phyloP scores from a whole-genome alignment of 2,797 vertebrate species.

The Rhynchonycteris naso region DNA sequence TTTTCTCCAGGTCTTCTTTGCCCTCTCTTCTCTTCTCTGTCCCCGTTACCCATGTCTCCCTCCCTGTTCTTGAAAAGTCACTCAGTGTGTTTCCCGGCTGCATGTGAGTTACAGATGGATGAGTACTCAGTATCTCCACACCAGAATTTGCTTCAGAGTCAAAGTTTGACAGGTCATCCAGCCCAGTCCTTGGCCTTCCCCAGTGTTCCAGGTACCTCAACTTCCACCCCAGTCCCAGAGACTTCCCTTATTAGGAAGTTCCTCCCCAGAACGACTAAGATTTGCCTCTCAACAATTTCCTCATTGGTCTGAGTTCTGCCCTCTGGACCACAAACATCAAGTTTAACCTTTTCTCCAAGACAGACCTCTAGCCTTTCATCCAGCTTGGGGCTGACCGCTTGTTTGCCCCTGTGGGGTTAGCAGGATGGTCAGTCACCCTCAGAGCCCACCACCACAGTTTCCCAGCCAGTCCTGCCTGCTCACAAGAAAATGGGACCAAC shows the following conservation, averaged over 20 bases:
- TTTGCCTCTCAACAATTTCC: accelerated
- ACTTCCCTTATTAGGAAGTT: not conserved
- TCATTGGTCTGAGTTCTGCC: accelerated
- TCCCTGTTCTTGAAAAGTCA: conserved; percentile 87
- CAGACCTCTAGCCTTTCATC: too few relatives aligned
- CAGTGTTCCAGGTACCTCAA: not conserved
- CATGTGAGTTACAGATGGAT: conserved; percentile 90
- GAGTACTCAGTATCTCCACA: conserved; percentile 85
- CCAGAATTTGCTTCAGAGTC: conserved; percentile 80
- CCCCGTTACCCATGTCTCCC: too few relatives aligned
- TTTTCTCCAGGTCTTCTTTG: not conserved
- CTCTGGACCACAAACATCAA: not conserved
- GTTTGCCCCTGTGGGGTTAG: not conserved
- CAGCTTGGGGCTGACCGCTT: not conserved
- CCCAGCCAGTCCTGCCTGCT: too few relatives aligned
- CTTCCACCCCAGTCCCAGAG: not conserved
- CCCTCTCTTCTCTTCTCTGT: accelerated
- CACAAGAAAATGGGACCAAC: not conserved
- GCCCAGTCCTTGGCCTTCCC: not conserved
- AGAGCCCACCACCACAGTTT: not conserved
- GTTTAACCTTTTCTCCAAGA: not conserved
- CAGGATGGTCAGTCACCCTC: not conserved
- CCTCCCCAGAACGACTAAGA: accelerated
- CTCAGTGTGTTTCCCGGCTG: conserved; percentile 92
- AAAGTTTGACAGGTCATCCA: not conserved